A percentile compares a stretch with the other conserved stretches of the same genome.
Evolutionary conservation across 2,113 vertebrate species (phyloP).

Genomic region (Petrocephalus zakoni): DNA sequence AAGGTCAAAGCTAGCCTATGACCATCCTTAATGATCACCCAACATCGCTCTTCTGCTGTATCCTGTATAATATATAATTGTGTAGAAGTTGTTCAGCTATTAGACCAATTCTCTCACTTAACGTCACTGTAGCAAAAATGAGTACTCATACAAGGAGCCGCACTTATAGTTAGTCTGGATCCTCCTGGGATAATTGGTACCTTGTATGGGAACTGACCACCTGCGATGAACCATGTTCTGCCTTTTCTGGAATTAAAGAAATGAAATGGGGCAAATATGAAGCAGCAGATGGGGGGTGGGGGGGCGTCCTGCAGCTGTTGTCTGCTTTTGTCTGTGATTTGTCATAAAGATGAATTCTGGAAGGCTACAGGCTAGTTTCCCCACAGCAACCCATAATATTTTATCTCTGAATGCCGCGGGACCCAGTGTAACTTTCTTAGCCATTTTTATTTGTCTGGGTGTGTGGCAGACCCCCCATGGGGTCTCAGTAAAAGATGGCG

Average conservation of each 20-base stretch:
- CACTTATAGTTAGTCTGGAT: not conserved
- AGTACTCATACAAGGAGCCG: not conserved
- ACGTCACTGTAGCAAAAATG: not conserved
- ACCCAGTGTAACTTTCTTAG: slow-evolving; percentile 17
- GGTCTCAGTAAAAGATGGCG: not conserved
- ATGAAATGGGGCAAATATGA: slow-evolving; percentile 23
- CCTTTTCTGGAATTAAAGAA: not conserved
- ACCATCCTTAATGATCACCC: not conserved
- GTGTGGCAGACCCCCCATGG: not conserved
- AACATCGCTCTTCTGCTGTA: not conserved
- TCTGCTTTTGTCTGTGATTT: slow-evolving; percentile 24
- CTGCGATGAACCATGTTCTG: too few relatives aligned
- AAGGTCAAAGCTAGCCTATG: not conserved
- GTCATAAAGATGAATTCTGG: slow-evolving; percentile 38
- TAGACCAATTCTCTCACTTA: slow-evolving; percentile 1
- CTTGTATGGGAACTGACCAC: not conserved
- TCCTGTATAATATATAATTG: not conserved
- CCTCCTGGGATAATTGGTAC: not conserved
- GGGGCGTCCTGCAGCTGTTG: slow-evolving; percentile 26
- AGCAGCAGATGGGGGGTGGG: slow-evolving; percentile 48
- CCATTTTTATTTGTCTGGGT: slow-evolving; percentile 17
- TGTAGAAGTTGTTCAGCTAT: not conserved
- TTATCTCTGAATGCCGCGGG: slow-evolving; percentile 8
- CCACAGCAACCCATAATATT: slow-evolving; percentile 16
- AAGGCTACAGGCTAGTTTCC: slow-evolving; percentile 23